Evolutionary conservation across 2,888 invertebrate species (phyloP), one percentile per base, ranked within the genome.

Genomic region (Drosophila cognata): DNA sequence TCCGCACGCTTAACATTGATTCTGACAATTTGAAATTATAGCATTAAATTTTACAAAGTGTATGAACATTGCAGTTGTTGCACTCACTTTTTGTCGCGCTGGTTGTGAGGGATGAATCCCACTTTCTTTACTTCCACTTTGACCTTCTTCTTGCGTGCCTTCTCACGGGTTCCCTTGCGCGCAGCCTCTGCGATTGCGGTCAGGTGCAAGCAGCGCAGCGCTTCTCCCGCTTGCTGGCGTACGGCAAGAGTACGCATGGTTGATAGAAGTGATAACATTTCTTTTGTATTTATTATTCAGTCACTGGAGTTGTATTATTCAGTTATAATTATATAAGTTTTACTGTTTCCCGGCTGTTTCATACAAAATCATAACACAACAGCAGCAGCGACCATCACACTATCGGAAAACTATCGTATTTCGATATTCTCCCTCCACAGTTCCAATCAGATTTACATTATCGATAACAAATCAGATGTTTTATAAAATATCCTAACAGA

Each of bases 151-250:
- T 96, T 96, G 59, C 95, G 95, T 36, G 95, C 95, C 84, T 95
- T 96, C 58, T 96, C 97, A 77, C 97, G 95, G 4, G 97, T 97
- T 59, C 97, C 97, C 93, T 96, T 97, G 74, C 97, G 95, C 1
- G 97, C 97, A 6, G 97, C 97, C 93, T 96, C 96, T 78, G 94
- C 94, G 56, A 95, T 92, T 75, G 94, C 93, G 74, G 95, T 93
- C 79, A 95, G 93, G 92, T 95, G 94, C 81, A 96, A 77, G 80
- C 93, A 92, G 73, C 94, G 88, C 8, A 91, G 36, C 0, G 78
- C 84, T 58, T 93, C 86, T 2, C 71, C 66, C 4, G 82, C 58
- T 62, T 86, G 83, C 28, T 89, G 88, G 8, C 87, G 87, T 35
- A 91, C 41, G 10, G 79, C 67, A 5, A 90, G 67, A 4, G 74